phyloP scores from a whole-genome alignment of 35 echinoderm and acorn worm species.

The Holothuria glaberrima region DNA sequence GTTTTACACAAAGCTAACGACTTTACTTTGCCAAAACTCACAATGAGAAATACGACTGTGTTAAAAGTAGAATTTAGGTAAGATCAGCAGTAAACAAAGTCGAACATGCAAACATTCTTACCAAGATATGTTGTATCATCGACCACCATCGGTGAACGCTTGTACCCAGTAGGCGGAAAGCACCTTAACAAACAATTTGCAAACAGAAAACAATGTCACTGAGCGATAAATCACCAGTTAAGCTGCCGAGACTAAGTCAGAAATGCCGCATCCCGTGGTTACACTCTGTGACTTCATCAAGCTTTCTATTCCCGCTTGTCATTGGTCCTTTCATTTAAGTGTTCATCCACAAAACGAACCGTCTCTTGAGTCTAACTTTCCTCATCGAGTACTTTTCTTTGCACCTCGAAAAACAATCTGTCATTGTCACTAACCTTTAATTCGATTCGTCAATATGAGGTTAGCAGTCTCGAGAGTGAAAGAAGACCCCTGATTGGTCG shows the following conservation, averaged over 20 bases:
- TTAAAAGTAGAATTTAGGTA: no score
- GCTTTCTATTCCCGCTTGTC: background rate
- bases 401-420: background rate
- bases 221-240: background rate
- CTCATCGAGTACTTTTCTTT: background rate
- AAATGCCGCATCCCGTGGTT: conserved; percentile 1
- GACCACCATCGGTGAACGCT: background rate
- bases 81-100: no score
- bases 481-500: background rate
- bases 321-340: conserved; percentile 16
- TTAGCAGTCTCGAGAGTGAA: background rate
- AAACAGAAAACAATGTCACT: background rate
- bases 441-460: conserved; percentile 38
- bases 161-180: background rate
- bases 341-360: background rate
- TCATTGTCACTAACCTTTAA: conserved; percentile 46
- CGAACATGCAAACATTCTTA: conserved; percentile 22
- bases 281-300: background rate
- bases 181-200: conserved; percentile 19
- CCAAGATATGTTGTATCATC: conserved; percentile 19
- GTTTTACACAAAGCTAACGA: no score
- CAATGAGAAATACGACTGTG: no score
- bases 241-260: background rate
- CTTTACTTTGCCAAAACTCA: no score
- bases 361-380: background rate